Conservation (phyloP, 2,113 vertebrate genomes). For the Galemys pyrenaicus region DNA sequence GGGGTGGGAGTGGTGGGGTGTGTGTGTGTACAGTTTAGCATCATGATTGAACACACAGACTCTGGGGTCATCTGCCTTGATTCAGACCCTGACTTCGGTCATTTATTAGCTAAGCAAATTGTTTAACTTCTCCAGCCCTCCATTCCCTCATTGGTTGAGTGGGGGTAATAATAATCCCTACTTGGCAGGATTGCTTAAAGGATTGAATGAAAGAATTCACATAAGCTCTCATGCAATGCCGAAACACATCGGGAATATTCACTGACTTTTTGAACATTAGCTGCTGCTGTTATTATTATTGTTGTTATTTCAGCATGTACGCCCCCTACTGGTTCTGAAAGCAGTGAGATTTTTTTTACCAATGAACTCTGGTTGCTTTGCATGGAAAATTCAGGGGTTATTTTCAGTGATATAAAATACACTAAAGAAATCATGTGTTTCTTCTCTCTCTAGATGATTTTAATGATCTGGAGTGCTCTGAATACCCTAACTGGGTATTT, state of each 20-base stretch:
- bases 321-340: background rate
- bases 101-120: background rate
- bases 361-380: background rate
- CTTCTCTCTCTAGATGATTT: slow-evolving; percentile 86
- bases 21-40: background rate
- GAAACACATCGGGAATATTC: background rate
- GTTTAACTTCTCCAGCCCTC: background rate
- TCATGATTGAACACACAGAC: background rate
- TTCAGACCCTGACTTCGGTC: background rate
- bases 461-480: slow-evolving; percentile 94
- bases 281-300: background rate
- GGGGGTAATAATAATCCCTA: background rate
- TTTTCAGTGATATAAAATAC: background rate
- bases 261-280: background rate
- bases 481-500: slow-evolving; percentile 93
- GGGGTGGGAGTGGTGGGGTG: background rate
- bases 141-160: background rate
- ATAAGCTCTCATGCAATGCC: background rate
- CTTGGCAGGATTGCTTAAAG: background rate
- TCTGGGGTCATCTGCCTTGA: background rate
- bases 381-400: background rate
- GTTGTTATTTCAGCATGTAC: background rate
- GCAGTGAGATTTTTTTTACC: background rate
- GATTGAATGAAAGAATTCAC: background rate
- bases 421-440: background rate